A percentile compares a stretch with the other conserved stretches of the same genome.
Evolutionary conservation across 2,888 invertebrate genomes (phyloP).

Genomic region (Priocnemis perturbator): DNA sequence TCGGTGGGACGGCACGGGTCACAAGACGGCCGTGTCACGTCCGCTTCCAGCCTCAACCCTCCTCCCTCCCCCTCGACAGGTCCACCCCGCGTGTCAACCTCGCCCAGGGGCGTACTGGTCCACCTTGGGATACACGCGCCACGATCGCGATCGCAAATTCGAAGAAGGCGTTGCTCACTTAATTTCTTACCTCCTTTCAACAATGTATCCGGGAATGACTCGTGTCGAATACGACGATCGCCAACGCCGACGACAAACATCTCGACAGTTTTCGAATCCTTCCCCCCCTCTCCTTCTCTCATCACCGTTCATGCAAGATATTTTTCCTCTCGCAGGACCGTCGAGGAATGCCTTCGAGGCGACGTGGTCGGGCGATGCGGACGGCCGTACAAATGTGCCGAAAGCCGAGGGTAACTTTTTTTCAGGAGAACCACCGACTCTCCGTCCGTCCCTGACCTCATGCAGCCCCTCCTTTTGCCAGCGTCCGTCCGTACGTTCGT

Average conservation of each 20-base stretch:
- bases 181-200: not conserved
- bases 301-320: too few species aligned
- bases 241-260: too few species aligned
- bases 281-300: too few species aligned
- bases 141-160: conserved; percentile 33
- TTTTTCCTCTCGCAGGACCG: too few species aligned
- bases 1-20: conserved; percentile 64
- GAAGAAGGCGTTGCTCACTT: conserved; percentile 7
- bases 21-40: conserved; percentile 74
- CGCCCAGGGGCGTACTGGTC: conserved; percentile 56
- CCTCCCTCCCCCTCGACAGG: conserved; percentile 61
- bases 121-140: conserved; percentile 45
- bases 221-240: not conserved
- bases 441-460: conserved; percentile 44
- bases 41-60: conserved; percentile 69
- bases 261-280: too few species aligned
- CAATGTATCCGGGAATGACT: not conserved
- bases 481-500: conserved; percentile 48
- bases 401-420: not conserved
- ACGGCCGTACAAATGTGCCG: too few species aligned
- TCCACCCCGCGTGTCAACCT: conserved; percentile 68
- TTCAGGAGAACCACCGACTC: conserved; percentile 4
- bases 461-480: conserved; percentile 44
- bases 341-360: too few species aligned
- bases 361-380: too few species aligned